Evolutionary conservation across 2,113 vertebrate species (phyloP), one percentile per base, ranked within the genome.

Genomic region (Oxygymnocypris stewartii): DNA sequence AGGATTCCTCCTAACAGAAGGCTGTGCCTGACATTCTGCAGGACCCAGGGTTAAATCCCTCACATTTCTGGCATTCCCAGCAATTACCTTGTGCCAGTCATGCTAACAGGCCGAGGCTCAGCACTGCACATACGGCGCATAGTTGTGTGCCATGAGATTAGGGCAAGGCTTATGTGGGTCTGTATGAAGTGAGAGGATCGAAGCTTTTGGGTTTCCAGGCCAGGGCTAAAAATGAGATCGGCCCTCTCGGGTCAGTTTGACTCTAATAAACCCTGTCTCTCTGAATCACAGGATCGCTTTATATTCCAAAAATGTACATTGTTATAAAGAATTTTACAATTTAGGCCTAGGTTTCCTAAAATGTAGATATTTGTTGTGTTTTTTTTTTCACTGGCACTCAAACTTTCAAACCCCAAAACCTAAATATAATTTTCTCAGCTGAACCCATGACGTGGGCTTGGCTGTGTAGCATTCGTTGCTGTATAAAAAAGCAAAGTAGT

Each of bases 71-170:
- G 25, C 81, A 88, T 89, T 92, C 91, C 84, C 91, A 51, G 42
- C 44, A 88, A 89, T 91, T 90, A 91, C 87, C 88, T 89, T 90
- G 42, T 78, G n/a, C 86, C 75, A 87, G 90, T 93, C 91, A 86
- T 87, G 91, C 92, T 92, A 82, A 82, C 87, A 63, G 81, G 75
- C 85, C 86, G 88, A 85, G 88, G 84, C 87, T 82, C 79, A 69
- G 65, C 83, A 80, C 84, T 84, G 87, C 82, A 67, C 87, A 92
- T 87, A 9, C 81, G 89, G 92, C 91, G 86, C 90, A 91, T 93
- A 88, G 90, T 90, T 87, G 88, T 80, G 86, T 87, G 86, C 80
- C 89, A 89, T 88, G 90, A 92, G 91, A 93, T 94, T 93, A 94
- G 84, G 74, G 63, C 83, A 91, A 91, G 90, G 90, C 90, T 93